Percentiles rank a stretch among this genome's conserved stretches.
Conservation (phyloP, 2,888 invertebrate genomes). For the Drosophila acutilabella region DNA sequence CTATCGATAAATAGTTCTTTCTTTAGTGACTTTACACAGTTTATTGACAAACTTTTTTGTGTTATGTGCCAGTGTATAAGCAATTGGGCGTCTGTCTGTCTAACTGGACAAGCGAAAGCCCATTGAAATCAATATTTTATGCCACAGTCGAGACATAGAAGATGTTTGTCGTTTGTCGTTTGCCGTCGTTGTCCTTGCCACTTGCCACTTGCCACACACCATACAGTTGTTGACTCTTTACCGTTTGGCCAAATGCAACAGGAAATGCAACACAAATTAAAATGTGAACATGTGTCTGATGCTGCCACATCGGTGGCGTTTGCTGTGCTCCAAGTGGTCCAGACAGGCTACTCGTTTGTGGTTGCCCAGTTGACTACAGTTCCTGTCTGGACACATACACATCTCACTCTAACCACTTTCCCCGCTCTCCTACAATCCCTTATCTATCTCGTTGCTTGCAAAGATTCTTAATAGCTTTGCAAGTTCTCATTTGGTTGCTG, state of each 20-base stretch:
- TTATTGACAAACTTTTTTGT: background rate
- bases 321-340: conserved; percentile 42
- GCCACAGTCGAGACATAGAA: conserved; percentile 55
- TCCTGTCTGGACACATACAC: conserved; percentile 24
- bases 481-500: conserved; percentile 53
- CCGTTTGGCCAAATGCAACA: conserved; percentile 64
- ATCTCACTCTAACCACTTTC: conserved; percentile 2
- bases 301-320: background rate
- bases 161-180: conserved; percentile 47
- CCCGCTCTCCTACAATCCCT: background rate
- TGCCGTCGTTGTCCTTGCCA: conserved; percentile 11
- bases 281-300: conserved; percentile 70
- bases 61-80: conserved; percentile 15
- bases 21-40: background rate
- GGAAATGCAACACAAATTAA: conserved; percentile 79
- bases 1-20: background rate
- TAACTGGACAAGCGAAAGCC: conserved; percentile 29
- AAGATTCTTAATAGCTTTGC: conserved; percentile 41
- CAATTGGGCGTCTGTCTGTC: conserved; percentile 4
- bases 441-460: background rate
- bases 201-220: conserved; percentile 1
- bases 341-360: conserved; percentile 62
- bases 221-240: background rate
- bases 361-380: conserved; percentile 47
- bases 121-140: conserved; percentile 80